These are phyloP conservation scores for Etheostoma nigrum DNA, from an alignment of 2,797 vertebrate genomes.

Conservation along the genomic window DNA sequence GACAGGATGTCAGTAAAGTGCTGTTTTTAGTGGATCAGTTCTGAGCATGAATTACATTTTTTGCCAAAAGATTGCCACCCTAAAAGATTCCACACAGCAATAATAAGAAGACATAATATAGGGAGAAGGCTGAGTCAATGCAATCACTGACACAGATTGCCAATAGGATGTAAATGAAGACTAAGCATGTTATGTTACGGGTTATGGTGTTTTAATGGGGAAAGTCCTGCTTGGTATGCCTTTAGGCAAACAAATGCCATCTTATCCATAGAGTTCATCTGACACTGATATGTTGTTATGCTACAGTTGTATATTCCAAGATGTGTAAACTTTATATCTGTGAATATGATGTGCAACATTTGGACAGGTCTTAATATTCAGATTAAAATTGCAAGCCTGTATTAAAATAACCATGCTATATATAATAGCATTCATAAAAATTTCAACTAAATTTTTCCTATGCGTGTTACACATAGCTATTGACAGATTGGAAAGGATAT, in stretches of 20 bases:
- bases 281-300: conserved; percentile 2
- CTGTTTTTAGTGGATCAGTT: background rate
- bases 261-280: background rate
- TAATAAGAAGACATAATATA: background rate
- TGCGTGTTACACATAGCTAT: background rate
- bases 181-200: background rate
- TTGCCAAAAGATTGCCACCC: background rate
- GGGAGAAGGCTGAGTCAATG: background rate
- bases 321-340: background rate
- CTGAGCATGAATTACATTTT: background rate
- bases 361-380: no score
- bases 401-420: background rate
- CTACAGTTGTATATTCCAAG: background rate
- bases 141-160: background rate
- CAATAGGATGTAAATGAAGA: background rate
- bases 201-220: background rate
- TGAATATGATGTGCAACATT: background rate
- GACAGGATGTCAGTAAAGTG: background rate
- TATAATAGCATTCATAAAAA: background rate
- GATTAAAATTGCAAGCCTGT: no score
- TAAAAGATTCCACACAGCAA: background rate
- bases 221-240: background rate
- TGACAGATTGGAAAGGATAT: conserved; percentile 5
- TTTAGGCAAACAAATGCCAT: background rate
- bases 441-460: background rate